A percentile compares a stretch with the other conserved stretches of the same genome.
Conservation (phyloP, 2,113 vertebrate species). For the Myotis davidii region DNA sequence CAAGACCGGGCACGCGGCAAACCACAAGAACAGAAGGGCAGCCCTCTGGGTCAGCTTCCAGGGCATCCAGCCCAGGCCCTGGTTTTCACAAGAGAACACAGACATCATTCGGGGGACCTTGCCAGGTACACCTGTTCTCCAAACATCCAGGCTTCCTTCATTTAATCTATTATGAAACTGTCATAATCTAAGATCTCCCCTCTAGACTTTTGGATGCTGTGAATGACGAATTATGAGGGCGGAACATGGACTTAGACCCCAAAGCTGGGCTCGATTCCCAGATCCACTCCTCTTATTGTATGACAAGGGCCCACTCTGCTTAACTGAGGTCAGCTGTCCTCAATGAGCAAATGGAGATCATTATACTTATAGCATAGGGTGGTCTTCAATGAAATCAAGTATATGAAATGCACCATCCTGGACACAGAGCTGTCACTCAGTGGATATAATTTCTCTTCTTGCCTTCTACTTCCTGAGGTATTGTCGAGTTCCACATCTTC, state of each 20-base stretch:
- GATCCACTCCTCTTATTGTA: background rate
- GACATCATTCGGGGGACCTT: background rate
- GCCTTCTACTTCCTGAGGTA: background rate
- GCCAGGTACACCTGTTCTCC: slow-evolving; percentile 9
- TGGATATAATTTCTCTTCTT: background rate
- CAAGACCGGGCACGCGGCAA: background rate
- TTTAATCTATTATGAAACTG: background rate
- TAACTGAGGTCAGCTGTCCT: background rate
- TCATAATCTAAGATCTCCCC: background rate
- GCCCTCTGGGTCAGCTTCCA: background rate
- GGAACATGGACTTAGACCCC: background rate
- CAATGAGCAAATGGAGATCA: background rate
- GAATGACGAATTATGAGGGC: background rate
- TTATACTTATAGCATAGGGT: background rate
- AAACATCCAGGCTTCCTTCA: background rate
- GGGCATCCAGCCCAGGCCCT: background rate
- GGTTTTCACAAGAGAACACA: background rate
- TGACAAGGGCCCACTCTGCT: background rate
- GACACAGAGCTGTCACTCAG: too few relatives aligned
- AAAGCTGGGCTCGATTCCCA: background rate
- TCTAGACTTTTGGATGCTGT: background rate
- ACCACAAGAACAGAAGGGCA: slow-evolving; percentile 27
- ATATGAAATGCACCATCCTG: background rate
- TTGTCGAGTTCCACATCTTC: background rate
- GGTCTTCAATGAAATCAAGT: background rate